Conservation (phyloP, 2,888 invertebrate species). For the Pemphredon lugubris region DNA sequence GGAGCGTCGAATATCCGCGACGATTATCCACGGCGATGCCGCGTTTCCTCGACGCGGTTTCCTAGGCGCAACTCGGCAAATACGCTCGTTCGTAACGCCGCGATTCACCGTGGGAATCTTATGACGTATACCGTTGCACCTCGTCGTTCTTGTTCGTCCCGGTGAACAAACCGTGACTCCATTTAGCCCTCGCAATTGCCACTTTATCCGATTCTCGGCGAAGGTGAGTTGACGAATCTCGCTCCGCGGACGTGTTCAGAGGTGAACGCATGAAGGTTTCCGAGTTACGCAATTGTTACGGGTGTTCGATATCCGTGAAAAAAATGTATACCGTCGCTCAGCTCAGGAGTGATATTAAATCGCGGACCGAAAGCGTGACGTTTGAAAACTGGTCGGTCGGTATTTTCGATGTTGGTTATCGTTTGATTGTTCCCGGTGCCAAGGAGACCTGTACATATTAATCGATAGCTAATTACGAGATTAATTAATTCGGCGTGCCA, state of each 20-base stretch:
- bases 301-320: not conserved
- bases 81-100: slow-evolving; percentile 33
- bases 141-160: slow-evolving; percentile 54
- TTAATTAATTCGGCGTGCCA: too few species aligned
- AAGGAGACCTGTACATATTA: too few species aligned
- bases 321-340: not conserved
- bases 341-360: not conserved
- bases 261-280: too few species aligned
- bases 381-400: not conserved
- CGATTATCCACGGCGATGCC: slow-evolving; percentile 48
- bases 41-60: slow-evolving; percentile 48
- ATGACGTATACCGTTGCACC: slow-evolving; percentile 67
- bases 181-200: slow-evolving; percentile 51
- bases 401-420: too few species aligned
- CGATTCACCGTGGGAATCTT: slow-evolving; percentile 69
- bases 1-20: slow-evolving; percentile 8
- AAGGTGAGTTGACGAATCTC: not conserved
- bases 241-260: too few species aligned
- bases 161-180: slow-evolving; percentile 60
- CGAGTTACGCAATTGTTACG: too few species aligned
- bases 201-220: slow-evolving; percentile 13
- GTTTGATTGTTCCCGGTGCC: too few species aligned
- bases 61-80: slow-evolving; percentile 33
- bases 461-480: too few species aligned
- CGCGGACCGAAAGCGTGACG: not conserved